Evolutionary conservation across 2,888 invertebrate genomes (phyloP), one percentile per base, ranked within the genome.

Genomic region (Steinernema carpocapsae): DNA sequence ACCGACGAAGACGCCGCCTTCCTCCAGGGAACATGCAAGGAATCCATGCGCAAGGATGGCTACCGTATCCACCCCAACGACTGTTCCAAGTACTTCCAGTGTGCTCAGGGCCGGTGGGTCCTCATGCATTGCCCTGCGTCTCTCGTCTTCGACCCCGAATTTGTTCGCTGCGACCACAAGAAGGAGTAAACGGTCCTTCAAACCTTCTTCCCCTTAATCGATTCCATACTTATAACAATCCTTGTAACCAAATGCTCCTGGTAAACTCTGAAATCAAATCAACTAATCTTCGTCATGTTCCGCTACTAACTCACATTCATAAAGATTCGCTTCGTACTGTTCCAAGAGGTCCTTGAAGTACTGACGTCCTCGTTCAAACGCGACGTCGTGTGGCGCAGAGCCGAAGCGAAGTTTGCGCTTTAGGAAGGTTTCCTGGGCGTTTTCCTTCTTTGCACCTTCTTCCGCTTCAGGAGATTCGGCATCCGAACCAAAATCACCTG

Each of bases 41-140:
- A 64, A n/a, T 64, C 64, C 17, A 64, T 64, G 64, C 64, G 64
- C 17, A 10, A 12, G 12, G 64, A 64, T 19, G 64, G 64, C 29
- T 64, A 64, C 64, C 64, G 64, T 64, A 64, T 29, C 37, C 64
- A 64, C n/a, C 64, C 64, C 17, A 64, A 2, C 32, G 64, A 64
- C 32, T 64, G 64, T 32, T 7, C 64, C 1, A 64, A 64, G 32
- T 64, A 29, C 64, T 64, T 32, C 64, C 64, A 64, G 19, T 64
- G 64, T 32, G 64, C 64, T 17, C 64, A 64, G 4, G 32, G 64
- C 12, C 24, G 12, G 32, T 64, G 64, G 64, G 32, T 64, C 17
- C 37, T 32, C 12, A 64, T 64, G 64, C 29, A 64, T 7, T 64
- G 64, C 17, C 64, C 64, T 14, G 64, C 22, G 14, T 17, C 29